These are phyloP conservation scores for Hydractinia echinata DNA, from an alignment of 30 jellyfish, hydroid and myxozoan species.

Conservation along the genomic window DNA sequence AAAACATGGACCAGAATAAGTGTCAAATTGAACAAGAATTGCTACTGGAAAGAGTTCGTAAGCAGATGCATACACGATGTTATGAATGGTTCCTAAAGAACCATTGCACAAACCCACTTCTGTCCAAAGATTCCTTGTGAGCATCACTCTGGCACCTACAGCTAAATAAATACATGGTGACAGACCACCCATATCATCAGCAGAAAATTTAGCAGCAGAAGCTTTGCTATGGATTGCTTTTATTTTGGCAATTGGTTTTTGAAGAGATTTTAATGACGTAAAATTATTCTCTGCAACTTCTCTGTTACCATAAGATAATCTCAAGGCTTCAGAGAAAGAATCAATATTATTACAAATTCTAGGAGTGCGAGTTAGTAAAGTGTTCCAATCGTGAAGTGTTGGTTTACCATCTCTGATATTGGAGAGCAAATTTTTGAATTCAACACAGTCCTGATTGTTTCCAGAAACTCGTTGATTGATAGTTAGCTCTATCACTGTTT, in stretches of 20 bases:
- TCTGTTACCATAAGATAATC: constrained; percentile 14
- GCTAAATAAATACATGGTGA: constrained; percentile 21
- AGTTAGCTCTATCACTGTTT: neutral
- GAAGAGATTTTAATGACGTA: neutral
- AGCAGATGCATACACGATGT: constrained; percentile 23
- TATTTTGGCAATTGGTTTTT: constrained; percentile 38
- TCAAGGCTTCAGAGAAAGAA: neutral
- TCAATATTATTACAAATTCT: neutral
- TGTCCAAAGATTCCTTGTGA: constrained; percentile 49
- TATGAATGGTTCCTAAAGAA: constrained; percentile 36
- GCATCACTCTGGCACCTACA: constrained; percentile 47
- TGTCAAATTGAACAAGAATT: constrained; percentile 34
- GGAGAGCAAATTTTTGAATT: constrained; percentile 7
- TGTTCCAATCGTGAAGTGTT: constrained; percentile 22
- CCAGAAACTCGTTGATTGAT: constrained; percentile 28
- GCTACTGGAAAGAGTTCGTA: constrained; percentile 40
- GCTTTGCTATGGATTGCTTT: constrained; percentile 31
- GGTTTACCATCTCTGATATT: constrained; percentile 25
- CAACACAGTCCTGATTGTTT: neutral
- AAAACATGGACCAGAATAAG: constrained; percentile 15
- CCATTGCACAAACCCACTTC: constrained; percentile 61
- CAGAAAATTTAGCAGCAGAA: constrained; percentile 21
- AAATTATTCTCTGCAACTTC: constrained; percentile 33
- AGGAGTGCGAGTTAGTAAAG: constrained; percentile 25
- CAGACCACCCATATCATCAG: constrained; percentile 59